These are phyloP conservation scores for Heterohyrax brucei DNA, from an alignment of 2,797 vertebrate genomes.

Conservation along the genomic window DNA sequence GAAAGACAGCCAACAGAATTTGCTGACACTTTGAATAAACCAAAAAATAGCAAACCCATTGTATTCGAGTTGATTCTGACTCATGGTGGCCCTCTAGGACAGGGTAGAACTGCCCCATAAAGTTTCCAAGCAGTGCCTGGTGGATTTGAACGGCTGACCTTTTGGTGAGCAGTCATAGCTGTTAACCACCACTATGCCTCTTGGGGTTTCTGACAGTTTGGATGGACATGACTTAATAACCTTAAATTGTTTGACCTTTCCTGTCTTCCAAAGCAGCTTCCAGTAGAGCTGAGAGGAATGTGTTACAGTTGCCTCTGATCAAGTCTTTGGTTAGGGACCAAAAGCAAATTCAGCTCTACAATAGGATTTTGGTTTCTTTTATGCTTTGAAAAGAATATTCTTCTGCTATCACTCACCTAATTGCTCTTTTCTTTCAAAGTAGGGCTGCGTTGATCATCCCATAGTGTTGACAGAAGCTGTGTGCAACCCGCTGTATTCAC, in stretches of 20 bases:
- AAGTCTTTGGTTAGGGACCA: constrained; percentile 43
- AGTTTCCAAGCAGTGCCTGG: too few relatives aligned
- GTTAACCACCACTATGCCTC: too few relatives aligned
- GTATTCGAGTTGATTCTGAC: too few relatives aligned
- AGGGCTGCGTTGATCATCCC: constrained; percentile 96
- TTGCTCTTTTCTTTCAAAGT: constrained; percentile 61
- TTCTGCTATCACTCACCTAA: constrained; percentile 3
- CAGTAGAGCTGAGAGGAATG: neutral
- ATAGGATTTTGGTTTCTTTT: constrained; percentile 44
- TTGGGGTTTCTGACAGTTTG: neutral
- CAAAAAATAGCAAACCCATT: too few relatives aligned
- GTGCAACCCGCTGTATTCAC: constrained; percentile 97
- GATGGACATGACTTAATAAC: constrained; percentile 1
- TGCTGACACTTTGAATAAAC: constrained; percentile 12
- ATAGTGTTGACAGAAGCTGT: constrained; percentile 97
- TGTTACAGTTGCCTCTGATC: neutral
- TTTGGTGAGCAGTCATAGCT: too few relatives aligned
- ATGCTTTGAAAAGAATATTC: constrained; percentile 21
- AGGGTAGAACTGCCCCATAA: too few relatives aligned
- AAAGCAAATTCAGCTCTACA: constrained; percentile 40
- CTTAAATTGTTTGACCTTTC: constrained; percentile 6
- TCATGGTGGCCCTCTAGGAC: too few relatives aligned
- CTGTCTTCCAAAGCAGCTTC: constrained; percentile 3
- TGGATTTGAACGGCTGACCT: too few relatives aligned
- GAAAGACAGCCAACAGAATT: neutral